A percentile compares a stretch with the other conserved stretches of the same genome.
These are phyloP conservation scores for Corydoras sp. DNA, from an alignment of 2,113 vertebrate genomes.

Conservation along the genomic window DNA sequence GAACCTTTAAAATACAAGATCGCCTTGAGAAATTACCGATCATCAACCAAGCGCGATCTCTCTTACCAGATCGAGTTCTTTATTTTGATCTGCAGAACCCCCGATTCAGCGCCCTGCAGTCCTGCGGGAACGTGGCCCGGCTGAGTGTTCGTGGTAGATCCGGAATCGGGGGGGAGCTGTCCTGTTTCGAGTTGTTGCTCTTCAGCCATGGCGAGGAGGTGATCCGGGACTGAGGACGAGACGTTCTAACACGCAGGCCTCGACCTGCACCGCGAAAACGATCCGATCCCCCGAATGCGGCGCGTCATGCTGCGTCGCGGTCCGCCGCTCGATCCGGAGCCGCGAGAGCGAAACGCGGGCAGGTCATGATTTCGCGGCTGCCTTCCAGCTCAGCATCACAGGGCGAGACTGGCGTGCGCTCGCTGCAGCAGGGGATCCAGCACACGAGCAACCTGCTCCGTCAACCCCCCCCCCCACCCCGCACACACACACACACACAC, in stretches of 20 bases:
- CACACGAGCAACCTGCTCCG: too few species aligned
- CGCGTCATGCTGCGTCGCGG: constrained; percentile 61
- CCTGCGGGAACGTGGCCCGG: constrained; percentile 74
- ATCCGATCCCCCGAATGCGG: constrained; percentile 58
- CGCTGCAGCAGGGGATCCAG: too few species aligned
- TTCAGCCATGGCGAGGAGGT: constrained; percentile 70
- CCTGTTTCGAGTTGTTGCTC: constrained; percentile 60
- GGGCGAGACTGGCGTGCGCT: too few species aligned
- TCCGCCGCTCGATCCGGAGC: constrained; percentile 47
- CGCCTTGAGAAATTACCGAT: background rate
- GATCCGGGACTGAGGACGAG: constrained; percentile 47
- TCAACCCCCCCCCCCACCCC: too few species aligned
- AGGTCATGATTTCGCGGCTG: background rate
- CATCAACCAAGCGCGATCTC: background rate
- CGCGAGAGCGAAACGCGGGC: background rate
- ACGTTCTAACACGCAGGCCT: constrained; percentile 62
- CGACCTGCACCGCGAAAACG: constrained; percentile 71
- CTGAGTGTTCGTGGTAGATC: constrained; percentile 60
- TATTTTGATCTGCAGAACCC: constrained; percentile 11
- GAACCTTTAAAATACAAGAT: background rate
- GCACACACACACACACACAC: too few species aligned
- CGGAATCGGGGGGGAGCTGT: constrained; percentile 58
- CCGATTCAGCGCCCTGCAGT: constrained; percentile 66
- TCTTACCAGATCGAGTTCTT: constrained; percentile 22
- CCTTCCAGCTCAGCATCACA: too few species aligned